phyloP scores from a whole-genome alignment of 2,113 vertebrate species.

The Rana temporaria region DNA sequence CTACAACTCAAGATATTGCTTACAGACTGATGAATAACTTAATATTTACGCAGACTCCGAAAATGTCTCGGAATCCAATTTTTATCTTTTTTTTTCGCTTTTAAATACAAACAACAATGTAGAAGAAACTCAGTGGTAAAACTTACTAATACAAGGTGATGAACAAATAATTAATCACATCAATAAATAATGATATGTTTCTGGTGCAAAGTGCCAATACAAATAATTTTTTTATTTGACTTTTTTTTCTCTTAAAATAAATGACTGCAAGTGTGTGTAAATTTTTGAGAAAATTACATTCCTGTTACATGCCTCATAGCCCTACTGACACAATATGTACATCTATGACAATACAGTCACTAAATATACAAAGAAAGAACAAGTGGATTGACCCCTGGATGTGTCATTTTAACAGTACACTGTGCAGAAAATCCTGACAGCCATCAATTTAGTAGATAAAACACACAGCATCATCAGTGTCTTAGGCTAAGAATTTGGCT shows the following conservation, averaged over 20 bases:
- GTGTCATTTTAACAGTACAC: constrained; percentile 73
- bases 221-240: constrained; percentile 80
- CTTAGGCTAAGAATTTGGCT: constrained; percentile 77
- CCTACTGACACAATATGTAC: constrained; percentile 97
- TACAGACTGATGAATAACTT: constrained; percentile 94
- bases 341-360: constrained; percentile 98
- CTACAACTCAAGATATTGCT: constrained; percentile 99
- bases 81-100: constrained; percentile 63
- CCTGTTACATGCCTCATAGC: constrained; percentile 89
- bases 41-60: constrained; percentile 87
- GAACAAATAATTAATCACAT: constrained; percentile 90
- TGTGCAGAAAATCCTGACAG: constrained; percentile 73
- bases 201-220: constrained; percentile 98
- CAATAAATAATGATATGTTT: constrained; percentile 98
- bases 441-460: constrained; percentile 81
- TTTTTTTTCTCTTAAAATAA: constrained; percentile 84
- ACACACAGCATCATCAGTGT: constrained; percentile 77
- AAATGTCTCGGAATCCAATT: constrained; percentile 74
- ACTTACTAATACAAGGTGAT: constrained; percentile 90
- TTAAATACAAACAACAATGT: constrained; percentile 97
- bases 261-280: constrained; percentile 90
- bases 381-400: constrained; percentile 83
- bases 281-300: constrained; percentile 88
- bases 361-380: constrained; percentile 96
- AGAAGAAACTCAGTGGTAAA: constrained; percentile 91